Evolutionary conservation across 2,113 vertebrate genomes (phyloP).

Genomic region (Nothocercus julius): DNA sequence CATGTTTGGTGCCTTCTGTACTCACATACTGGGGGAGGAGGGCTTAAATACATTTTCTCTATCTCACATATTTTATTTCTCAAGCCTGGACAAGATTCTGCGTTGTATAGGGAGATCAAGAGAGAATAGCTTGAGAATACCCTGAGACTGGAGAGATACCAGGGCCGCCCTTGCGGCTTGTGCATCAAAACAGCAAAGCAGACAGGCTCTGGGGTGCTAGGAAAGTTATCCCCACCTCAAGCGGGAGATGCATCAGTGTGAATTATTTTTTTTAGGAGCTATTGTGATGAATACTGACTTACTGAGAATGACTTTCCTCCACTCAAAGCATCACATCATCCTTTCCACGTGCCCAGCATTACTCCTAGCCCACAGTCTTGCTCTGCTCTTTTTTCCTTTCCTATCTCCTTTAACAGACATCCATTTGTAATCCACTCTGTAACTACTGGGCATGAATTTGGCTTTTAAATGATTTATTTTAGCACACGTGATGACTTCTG

Average conservation of each 20-base stretch:
- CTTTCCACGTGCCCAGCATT: neutral
- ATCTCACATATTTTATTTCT: neutral
- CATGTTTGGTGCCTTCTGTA: neutral
- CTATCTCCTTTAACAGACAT: neutral
- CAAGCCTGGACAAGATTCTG: neutral
- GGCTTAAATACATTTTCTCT: neutral
- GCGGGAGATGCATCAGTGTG: neutral
- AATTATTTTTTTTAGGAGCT: neutral
- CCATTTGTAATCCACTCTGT: neutral
- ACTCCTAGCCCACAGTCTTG: neutral
- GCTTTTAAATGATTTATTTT: neutral
- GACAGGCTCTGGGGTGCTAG: neutral
- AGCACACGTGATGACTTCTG: neutral
- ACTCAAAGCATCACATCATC: neutral
- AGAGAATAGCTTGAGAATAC: neutral
- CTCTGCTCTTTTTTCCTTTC: neutral
- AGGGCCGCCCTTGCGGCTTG: neutral
- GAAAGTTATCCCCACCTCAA: neutral
- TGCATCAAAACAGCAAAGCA: neutral
- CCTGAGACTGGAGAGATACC: neutral
- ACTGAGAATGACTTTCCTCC: neutral
- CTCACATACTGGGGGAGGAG: neutral
- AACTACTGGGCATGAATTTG: neutral
- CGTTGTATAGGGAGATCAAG: neutral
- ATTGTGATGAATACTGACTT: neutral